Evolutionary conservation across 1,140 invertebrate genomes (phyloP), one percentile per base, ranked within the genome.

Genomic region (Drosophila seguyi): DNA sequence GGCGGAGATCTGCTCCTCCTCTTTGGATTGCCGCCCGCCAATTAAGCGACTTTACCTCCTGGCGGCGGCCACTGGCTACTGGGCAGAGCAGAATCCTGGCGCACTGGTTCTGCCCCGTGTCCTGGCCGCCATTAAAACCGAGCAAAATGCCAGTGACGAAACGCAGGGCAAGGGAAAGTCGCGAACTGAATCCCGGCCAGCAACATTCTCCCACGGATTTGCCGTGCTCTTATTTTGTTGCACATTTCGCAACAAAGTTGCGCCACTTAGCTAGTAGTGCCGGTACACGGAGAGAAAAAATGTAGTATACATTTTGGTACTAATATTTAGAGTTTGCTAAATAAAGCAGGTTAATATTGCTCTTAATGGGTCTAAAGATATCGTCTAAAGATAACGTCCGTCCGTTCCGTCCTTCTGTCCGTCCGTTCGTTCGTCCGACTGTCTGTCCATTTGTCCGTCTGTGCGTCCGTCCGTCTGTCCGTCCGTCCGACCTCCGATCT

Each of bases 201-300:
- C 38, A 66, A 42, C 55, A 72, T 45, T 67, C 62, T 42, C 11
- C 29, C 4, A 16, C 36, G 36, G 25, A 39, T 20, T 69, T 56
- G 57, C 29, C 61, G 48, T 36, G 29, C 39, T 31, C 36, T 22
- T 50, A 75, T 34, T 74, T 50, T 55, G 81, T 52, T 86, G 82
- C 83, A 83, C 83, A 88, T 80, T 88, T 88, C 50, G 76, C 83
- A 88, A 83, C 84, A 87, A 83, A 76, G 50, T 87, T 77, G 71
- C 62, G 63, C 62, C 79, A 74, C 25, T 31, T 53, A n/a, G 62
- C 48, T 60, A 36, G n/a, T n/a, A 34, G 56, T 50, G 45, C 39
- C 39, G 53, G 39, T 36, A 16, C 53, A 69, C 34, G 0, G 7
- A 2, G 22, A 20, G 18, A 60, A 34, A 34, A 31, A 16, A 8